Evolutionary conservation across 2,888 invertebrate genomes (phyloP).

Genomic region (Uloborus plumipes): DNA sequence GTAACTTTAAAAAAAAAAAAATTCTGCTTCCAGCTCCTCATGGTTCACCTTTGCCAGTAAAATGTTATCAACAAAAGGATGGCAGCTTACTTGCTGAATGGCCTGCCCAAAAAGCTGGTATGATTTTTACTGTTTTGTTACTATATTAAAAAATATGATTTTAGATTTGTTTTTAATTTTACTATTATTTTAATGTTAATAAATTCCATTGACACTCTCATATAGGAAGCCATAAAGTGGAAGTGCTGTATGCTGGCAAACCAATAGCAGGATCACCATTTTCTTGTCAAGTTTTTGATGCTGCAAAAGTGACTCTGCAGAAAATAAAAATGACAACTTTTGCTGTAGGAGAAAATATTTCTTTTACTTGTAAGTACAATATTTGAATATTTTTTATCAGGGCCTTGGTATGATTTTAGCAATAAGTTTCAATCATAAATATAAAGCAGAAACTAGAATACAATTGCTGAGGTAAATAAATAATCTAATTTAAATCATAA

Average conservation of each 20-base stretch:
- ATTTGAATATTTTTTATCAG: not conserved
- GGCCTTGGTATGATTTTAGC: not conserved
- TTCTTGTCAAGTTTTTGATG: constrained; percentile 83
- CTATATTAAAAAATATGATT: not conserved
- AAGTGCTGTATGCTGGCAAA: constrained; percentile 93
- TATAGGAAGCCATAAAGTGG: constrained; percentile 77
- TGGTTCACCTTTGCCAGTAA: constrained; percentile 80
- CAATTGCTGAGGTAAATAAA: too few species aligned
- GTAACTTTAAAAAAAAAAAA: too few species aligned
- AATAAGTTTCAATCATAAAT: too few species aligned
- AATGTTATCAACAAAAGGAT: constrained; percentile 96
- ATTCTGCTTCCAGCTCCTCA: constrained; percentile 64
- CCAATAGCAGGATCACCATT: constrained; percentile 93
- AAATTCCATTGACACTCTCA: constrained; percentile 6
- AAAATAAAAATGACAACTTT: constrained; percentile 74
- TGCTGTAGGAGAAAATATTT: constrained; percentile 63
- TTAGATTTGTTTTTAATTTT: not conserved
- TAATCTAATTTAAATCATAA: too few species aligned
- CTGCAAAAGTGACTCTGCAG: constrained; percentile 84
- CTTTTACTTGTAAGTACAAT: constrained; percentile 58
- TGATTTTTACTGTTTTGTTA: not conserved
- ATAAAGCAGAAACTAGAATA: too few species aligned
- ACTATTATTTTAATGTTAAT: not conserved
- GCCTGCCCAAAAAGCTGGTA: constrained; percentile 76
- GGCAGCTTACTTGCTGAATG: constrained; percentile 96